phyloP scores from a whole-genome alignment of 2,113 vertebrate genomes.

The Ammodytes marinus region DNA sequence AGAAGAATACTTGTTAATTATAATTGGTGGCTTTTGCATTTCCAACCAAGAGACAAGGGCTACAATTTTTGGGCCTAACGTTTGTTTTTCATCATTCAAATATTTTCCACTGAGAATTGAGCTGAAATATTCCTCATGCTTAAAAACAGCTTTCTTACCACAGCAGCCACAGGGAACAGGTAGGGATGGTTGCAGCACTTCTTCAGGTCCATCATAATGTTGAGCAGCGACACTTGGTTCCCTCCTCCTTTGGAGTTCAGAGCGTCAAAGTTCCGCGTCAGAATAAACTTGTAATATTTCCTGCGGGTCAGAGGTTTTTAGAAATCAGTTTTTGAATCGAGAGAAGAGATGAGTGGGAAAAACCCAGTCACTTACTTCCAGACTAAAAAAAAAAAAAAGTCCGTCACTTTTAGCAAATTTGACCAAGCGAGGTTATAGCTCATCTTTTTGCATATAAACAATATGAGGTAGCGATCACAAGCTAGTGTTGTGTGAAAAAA shows the following conservation, averaged over 20 bases:
- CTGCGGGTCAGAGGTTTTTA: constrained; percentile 73
- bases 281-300: constrained; percentile 99
- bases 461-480: neutral
- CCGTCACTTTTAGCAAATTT: neutral
- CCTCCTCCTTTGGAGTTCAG: constrained; percentile 98
- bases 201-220: constrained; percentile 99
- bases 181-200: constrained; percentile 99
- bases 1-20: neutral
- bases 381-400: neutral
- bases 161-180: constrained; percentile 95
- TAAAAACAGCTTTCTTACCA: constrained; percentile 78
- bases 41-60: neutral
- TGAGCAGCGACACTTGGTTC: constrained; percentile 97
- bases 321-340: neutral
- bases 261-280: constrained; percentile 97
- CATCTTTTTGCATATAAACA: too few relatives aligned
- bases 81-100: neutral
- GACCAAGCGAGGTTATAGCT: too few relatives aligned
- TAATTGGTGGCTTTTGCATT: neutral
- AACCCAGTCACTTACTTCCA: neutral
- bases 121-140: neutral
- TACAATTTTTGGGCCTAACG: neutral
- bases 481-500: neutral
- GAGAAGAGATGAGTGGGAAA: neutral
- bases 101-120: neutral